A percentile compares a stretch with the other conserved stretches of the same genome.
These are phyloP conservation scores for Apotomis capreana DNA, from an alignment of 2,888 invertebrate genomes.

Conservation along the genomic window DNA sequence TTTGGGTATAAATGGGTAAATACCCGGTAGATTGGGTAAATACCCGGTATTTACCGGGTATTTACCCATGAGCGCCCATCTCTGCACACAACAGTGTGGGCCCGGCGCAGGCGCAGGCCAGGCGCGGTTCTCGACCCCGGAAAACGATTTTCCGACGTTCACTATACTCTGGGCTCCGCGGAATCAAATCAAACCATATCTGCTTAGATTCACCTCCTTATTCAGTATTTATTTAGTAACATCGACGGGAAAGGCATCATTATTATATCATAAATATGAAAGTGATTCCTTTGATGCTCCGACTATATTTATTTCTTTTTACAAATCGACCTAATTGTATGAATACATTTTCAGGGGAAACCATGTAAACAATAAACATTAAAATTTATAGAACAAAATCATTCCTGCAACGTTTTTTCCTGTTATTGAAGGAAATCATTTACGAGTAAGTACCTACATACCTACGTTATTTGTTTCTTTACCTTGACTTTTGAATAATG, in stretches of 20 bases:
- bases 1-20: too few relatives aligned
- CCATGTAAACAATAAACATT: neutral
- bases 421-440: neutral
- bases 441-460: neutral
- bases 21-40: too few relatives aligned
- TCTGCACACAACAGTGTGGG: neutral
- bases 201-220: too few relatives aligned
- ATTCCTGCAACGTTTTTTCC: neutral
- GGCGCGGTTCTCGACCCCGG: constrained; percentile 20
- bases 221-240: too few relatives aligned
- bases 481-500: neutral
- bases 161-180: neutral
- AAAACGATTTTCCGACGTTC: constrained; percentile 11
- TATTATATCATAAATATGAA: too few relatives aligned
- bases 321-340: too few relatives aligned
- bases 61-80: too few relatives aligned
- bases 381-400: neutral
- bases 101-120: neutral
- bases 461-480: neutral
- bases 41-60: too few relatives aligned
- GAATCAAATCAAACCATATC: neutral
- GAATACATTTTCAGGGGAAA: neutral
- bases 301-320: too few relatives aligned
- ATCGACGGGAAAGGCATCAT: too few relatives aligned
- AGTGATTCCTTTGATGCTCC: too few relatives aligned